Percentiles rank a stretch among this genome's conserved stretches.
phyloP scores from a whole-genome alignment of 2,797 vertebrate genomes.

The Cheirogaleus major region DNA sequence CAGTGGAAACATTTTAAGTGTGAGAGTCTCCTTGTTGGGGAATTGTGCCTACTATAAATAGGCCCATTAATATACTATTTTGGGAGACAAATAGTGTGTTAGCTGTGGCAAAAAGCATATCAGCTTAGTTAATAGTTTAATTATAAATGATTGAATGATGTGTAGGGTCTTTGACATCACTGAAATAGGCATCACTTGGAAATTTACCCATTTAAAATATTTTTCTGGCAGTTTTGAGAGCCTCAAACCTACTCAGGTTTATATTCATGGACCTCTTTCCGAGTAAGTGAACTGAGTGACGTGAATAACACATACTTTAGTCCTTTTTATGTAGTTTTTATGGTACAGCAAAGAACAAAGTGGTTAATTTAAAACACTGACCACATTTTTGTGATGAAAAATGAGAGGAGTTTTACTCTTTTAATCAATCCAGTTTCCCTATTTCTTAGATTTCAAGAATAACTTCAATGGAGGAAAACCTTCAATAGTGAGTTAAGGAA shows the following conservation, averaged over 20 bases:
- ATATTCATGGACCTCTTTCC: background rate
- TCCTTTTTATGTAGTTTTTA: constrained; percentile 7
- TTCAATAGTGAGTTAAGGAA: background rate
- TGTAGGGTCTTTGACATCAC: background rate
- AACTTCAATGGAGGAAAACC: background rate
- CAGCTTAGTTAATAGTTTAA: constrained; percentile 40
- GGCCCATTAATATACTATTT: background rate
- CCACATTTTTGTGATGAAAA: background rate
- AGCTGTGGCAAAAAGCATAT: background rate
- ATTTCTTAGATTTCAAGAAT: constrained; percentile 33
- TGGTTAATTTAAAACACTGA: constrained; percentile 14
- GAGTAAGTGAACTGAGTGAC: constrained; percentile 9
- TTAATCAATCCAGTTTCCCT: background rate
- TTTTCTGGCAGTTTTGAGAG: constrained; percentile 54
- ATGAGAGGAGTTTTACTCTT: background rate
- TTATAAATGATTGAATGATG: constrained; percentile 20
- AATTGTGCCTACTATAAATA: constrained; percentile 12
- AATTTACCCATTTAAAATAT: background rate
- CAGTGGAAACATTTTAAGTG: background rate
- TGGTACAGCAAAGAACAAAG: background rate
- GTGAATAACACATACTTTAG: background rate
- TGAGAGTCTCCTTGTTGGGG: background rate
- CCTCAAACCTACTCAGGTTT: constrained; percentile 33
- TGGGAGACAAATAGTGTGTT: background rate
- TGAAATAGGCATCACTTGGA: background rate